phyloP scores from a whole-genome alignment of 2,888 invertebrate genomes.

The Netelia fuscicornis region DNA sequence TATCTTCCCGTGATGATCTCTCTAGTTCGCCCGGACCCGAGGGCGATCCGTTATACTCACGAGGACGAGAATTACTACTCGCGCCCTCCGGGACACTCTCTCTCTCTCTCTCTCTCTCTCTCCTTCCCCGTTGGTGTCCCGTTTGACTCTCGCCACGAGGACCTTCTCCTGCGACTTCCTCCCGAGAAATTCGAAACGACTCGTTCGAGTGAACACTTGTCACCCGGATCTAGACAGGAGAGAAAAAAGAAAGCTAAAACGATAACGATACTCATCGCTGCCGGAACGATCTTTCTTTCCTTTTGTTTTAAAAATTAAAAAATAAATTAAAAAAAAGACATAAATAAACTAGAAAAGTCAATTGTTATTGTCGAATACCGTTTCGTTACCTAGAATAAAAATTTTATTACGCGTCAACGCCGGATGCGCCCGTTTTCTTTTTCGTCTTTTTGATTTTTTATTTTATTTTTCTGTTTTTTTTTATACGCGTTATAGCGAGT shows the following conservation, averaged over 20 bases:
- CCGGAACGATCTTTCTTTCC: constrained; percentile 13
- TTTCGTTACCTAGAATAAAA: constrained; percentile 3
- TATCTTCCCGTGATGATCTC: constrained; percentile 56
- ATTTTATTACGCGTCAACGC: constrained; percentile 34
- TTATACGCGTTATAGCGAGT: constrained; percentile 56
- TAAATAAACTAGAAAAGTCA: too few relatives aligned
- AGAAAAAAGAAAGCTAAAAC: constrained; percentile 3
- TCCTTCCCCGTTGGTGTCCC: constrained; percentile 15
- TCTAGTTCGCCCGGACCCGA: constrained; percentile 47
- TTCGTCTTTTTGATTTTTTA: too few relatives aligned
- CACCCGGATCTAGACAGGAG: constrained; percentile 13
- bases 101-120: neutral
- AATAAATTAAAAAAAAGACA: too few relatives aligned
- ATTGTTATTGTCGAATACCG: neutral
- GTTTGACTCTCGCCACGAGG: constrained; percentile 7
- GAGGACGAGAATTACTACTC: constrained; percentile 56
- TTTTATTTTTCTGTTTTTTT: constrained; percentile 9
- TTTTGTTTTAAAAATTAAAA: neutral
- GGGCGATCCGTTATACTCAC: constrained; percentile 58
- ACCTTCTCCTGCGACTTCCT: constrained; percentile 29
- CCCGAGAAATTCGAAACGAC: constrained; percentile 42
- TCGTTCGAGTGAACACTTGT: constrained; percentile 31
- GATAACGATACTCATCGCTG: constrained; percentile 25
- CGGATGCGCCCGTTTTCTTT: too few relatives aligned
- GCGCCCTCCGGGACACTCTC: constrained; percentile 39